A percentile compares a stretch with the other conserved stretches of the same genome.
These are phyloP conservation scores for Tanytarsus gracilentus DNA, from an alignment of 2,888 invertebrate genomes.

Conservation along the genomic window DNA sequence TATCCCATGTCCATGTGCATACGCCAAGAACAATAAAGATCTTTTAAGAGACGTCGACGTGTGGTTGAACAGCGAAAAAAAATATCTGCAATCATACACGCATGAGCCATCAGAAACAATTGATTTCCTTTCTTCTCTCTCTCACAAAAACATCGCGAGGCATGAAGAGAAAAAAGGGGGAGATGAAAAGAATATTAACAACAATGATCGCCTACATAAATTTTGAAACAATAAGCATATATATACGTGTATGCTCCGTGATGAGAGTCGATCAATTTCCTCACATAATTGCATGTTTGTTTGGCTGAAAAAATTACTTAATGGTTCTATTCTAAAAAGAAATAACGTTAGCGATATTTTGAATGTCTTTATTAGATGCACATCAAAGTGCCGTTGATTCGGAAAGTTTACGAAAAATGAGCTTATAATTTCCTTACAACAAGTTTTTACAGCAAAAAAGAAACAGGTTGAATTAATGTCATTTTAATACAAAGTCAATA, in stretches of 20 bases:
- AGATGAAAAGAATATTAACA: background rate
- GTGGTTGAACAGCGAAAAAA: background rate
- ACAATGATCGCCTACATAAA: constrained; percentile 2
- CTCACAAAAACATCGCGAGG: background rate
- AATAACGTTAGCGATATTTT: background rate
- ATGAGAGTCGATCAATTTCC: constrained; percentile 10
- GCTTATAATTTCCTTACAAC: too few species aligned
- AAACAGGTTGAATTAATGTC: too few species aligned
- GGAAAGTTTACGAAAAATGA: too few species aligned
- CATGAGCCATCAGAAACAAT: constrained; percentile 6
- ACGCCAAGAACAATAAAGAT: background rate
- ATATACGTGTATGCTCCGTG: background rate
- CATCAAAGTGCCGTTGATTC: too few species aligned
- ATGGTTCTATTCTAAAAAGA: background rate
- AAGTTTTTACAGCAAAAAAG: too few species aligned
- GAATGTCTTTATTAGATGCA: too few species aligned
- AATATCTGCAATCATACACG: constrained; percentile 11
- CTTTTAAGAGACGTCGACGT: background rate
- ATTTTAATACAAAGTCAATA: too few species aligned
- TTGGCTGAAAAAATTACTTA: too few species aligned
- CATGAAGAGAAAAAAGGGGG: background rate
- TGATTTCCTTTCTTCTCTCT: constrained; percentile 4
- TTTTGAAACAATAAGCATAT: background rate
- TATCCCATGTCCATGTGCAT: background rate
- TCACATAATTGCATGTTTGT: constrained; percentile 1